Evolutionary conservation across 2,113 vertebrate species (phyloP), one percentile per base, ranked within the genome.

Genomic region (Entelurus aequoreus): DNA sequence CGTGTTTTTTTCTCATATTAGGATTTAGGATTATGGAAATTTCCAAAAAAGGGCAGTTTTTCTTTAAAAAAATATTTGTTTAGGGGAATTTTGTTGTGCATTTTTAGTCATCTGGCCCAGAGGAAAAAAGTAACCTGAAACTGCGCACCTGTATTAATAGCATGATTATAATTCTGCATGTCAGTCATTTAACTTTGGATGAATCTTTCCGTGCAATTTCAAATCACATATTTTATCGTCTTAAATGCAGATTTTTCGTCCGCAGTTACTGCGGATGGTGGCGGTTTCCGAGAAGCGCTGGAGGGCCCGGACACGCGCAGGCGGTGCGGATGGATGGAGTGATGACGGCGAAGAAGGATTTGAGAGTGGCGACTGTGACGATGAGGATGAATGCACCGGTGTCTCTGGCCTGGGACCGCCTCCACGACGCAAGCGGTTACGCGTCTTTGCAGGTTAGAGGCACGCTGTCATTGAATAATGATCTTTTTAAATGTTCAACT

Each of bases 281-380:
- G 88, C 88, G 0, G 65, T 85, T 14, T 87, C 89, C 0, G 86
- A 88, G 75, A 90, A 89, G 66, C 85, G 86, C 49, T 88, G 89
- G 89, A 80, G 82, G 54, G 88, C 84, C 46, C 81, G 79, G 28
- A 76, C 86, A 19, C 84, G 80, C 21, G 76, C 76, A 14, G 75
- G 60, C 37, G 58, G 46, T 16, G 63, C 16, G 5, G 71, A 82
- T 4, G 55, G 77, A 15, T 76, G 77, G 66, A 70, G 55, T 8
- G 78, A 83, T 0, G 87, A 87, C 5, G 89, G 80, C 11, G 88
- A 87, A 3, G 90, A 91, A 36, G 89, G 84, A 21, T 86, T 90
- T 5, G 76, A 79, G 59, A 92, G 91, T 1, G 91, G 90, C 0
- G 90, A 91, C 81, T 91, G 91, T 7, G 90, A 92, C 10, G 91